These are phyloP conservation scores for Lasiurus borealis DNA, from an alignment of 2,113 vertebrate genomes.

Conservation along the genomic window DNA sequence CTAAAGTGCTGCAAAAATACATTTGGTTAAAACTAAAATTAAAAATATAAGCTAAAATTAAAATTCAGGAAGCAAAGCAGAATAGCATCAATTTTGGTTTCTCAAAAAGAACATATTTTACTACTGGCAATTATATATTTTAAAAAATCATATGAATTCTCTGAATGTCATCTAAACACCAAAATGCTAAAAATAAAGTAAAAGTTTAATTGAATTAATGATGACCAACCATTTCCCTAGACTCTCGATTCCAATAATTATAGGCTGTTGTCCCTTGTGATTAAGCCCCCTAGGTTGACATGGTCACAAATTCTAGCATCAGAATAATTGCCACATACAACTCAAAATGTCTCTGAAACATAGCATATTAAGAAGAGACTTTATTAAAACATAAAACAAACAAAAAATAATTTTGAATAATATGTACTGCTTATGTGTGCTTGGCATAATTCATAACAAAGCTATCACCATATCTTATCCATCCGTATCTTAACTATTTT, in stretches of 20 bases:
- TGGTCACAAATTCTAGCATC: conserved; percentile 6
- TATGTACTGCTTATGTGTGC: neutral
- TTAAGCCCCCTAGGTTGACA: neutral
- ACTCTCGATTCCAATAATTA: too few species aligned
- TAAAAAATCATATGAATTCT: conserved; percentile 48
- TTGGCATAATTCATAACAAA: conserved; percentile 11
- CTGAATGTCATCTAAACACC: conserved; percentile 29
- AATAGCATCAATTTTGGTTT: conserved; percentile 36
- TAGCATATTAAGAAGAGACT: neutral
- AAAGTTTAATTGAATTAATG: conserved; percentile 59
- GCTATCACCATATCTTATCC: neutral
- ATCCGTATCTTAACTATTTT: neutral
- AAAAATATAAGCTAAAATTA: conserved; percentile 35
- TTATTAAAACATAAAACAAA: conserved; percentile 40
- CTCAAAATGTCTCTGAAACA: conserved; percentile 61
- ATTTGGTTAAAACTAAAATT: conserved; percentile 64
- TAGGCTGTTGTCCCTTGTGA: too few species aligned
- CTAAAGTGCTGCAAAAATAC: conserved; percentile 8
- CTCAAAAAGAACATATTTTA: conserved; percentile 41
- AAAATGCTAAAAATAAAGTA: conserved; percentile 49
- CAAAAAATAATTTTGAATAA: neutral
- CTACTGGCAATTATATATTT: neutral
- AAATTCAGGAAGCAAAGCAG: conserved; percentile 47
- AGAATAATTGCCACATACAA: conserved; percentile 47
- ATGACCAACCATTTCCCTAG: neutral